Conservation (phyloP, 2,888 invertebrate species). For the Dynastes hyllus region DNA sequence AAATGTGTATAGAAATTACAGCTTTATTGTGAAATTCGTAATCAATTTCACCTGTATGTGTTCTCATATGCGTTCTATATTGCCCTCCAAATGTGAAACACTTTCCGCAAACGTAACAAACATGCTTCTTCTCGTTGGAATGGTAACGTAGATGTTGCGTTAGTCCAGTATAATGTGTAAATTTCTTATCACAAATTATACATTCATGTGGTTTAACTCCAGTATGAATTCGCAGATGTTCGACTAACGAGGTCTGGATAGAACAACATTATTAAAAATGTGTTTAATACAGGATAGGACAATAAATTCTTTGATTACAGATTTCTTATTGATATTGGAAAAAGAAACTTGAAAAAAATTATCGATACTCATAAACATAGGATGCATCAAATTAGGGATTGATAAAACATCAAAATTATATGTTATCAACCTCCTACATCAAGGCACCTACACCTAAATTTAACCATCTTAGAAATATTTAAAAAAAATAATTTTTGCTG, state of each 20-base stretch:
- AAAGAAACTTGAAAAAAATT: no score
- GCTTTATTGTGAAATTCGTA: not conserved
- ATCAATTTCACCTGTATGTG: slow-evolving; percentile 56
- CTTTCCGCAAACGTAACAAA: slow-evolving; percentile 55
- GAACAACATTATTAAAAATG: not conserved
- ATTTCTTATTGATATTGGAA: no score
- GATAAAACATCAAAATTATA: no score
- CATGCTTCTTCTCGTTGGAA: slow-evolving; percentile 51
- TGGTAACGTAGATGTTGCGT: slow-evolving; percentile 54
- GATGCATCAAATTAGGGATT: no score
- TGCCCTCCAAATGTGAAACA: slow-evolving; percentile 52
- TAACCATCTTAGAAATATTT: no score
- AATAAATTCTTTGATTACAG: no score
- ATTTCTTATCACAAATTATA: slow-evolving; percentile 55
- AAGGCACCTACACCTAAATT: no score
- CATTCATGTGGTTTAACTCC: slow-evolving; percentile 56
- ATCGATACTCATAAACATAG: no score
- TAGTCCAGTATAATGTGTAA: slow-evolving; percentile 54
- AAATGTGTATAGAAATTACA: not conserved
- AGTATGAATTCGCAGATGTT: slow-evolving; percentile 55
- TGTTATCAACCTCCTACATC: no score
- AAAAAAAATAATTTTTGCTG: no score
- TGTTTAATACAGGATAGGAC: no score
- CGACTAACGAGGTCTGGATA: slow-evolving; percentile 53
- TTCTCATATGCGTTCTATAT: slow-evolving; percentile 55